These are phyloP conservation scores for Ptychobarbus kaznakovi DNA, from an alignment of 2,797 vertebrate genomes.

Conservation along the genomic window DNA sequence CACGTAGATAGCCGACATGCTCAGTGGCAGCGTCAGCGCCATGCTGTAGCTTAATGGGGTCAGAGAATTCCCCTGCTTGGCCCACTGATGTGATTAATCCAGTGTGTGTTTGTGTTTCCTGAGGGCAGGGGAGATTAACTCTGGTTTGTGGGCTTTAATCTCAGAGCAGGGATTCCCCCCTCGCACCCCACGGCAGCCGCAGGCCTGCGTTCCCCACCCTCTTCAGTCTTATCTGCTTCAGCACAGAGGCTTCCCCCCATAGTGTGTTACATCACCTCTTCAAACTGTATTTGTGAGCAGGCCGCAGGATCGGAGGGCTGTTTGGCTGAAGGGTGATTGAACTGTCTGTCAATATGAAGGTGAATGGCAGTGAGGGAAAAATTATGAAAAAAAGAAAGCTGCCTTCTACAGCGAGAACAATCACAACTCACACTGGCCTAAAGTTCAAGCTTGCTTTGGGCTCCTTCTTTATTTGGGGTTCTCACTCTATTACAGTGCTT, in stretches of 20 bases:
- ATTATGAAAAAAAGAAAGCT: conserved; percentile 38
- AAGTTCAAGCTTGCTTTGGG: conserved; percentile 28
- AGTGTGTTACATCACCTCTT: conserved; percentile 54
- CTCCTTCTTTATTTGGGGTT: not conserved
- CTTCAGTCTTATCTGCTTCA: conserved; percentile 54
- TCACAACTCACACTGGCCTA: conserved; percentile 27
- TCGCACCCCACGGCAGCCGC: conserved; percentile 54
- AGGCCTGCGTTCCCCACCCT: conserved; percentile 49
- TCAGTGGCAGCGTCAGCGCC: not conserved
- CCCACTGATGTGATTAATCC: conserved; percentile 52
- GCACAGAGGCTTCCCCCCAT: conserved; percentile 52
- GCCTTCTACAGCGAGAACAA: conserved; percentile 41
- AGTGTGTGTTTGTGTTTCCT: conserved; percentile 47
- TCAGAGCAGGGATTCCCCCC: conserved; percentile 68
- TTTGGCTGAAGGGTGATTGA: conserved; percentile 57
- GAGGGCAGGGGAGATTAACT: conserved; percentile 67
- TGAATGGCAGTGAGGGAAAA: conserved; percentile 54
- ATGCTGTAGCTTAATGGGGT: conserved; percentile 51
- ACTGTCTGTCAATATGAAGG: conserved; percentile 45
- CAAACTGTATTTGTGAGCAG: conserved; percentile 38
- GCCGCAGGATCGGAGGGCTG: conserved; percentile 40
- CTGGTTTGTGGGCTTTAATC: conserved; percentile 64
- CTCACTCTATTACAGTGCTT: conserved; percentile 7
- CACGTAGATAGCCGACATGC: not conserved
- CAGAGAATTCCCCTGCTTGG: conserved; percentile 28